A percentile compares a stretch with the other conserved stretches of the same genome.
Evolutionary conservation across 2,888 invertebrate genomes (phyloP).

Genomic region (Cenopis cana): DNA sequence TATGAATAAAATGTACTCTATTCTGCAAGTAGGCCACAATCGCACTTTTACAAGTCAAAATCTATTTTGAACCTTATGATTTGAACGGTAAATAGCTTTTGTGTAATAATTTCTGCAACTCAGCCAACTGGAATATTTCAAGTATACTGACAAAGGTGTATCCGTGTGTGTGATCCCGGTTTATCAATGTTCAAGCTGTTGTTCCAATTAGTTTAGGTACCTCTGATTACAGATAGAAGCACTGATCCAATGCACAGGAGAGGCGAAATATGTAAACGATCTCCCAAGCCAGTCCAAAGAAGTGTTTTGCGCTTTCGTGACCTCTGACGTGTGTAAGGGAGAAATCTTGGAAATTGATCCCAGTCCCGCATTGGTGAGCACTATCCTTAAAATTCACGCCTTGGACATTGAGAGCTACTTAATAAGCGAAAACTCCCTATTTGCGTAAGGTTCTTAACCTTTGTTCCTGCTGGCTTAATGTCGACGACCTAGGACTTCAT

Average conservation of each 20-base stretch:
- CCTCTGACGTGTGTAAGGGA: slow-evolving; percentile 82
- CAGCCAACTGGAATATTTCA: too few relatives aligned
- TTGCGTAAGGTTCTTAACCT: too few relatives aligned
- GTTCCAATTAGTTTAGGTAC: neutral
- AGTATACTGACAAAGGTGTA: too few relatives aligned
- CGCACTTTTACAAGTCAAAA: too few relatives aligned
- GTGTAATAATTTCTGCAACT: too few relatives aligned
- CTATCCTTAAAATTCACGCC: neutral
- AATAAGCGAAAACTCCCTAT: neutral
- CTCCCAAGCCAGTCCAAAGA: slow-evolving; percentile 84
- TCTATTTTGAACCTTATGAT: too few relatives aligned
- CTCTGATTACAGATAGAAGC: slow-evolving; percentile 44
- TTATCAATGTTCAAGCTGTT: too few relatives aligned
- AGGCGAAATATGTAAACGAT: slow-evolving; percentile 88
- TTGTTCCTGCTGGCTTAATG: too few relatives aligned
- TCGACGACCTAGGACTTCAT: neutral
- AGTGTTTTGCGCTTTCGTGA: slow-evolving; percentile 88
- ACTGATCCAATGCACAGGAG: slow-evolving; percentile 86
- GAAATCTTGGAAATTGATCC: slow-evolving; percentile 86
- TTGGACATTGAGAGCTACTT: neutral
- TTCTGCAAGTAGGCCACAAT: too few relatives aligned
- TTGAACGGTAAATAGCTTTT: too few relatives aligned
- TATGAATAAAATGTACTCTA: too few relatives aligned
- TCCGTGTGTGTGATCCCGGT: too few relatives aligned
- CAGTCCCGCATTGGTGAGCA: slow-evolving; percentile 85